phyloP scores from a whole-genome alignment of 2,113 vertebrate species.

The Myxocyprinus asiaticus region DNA sequence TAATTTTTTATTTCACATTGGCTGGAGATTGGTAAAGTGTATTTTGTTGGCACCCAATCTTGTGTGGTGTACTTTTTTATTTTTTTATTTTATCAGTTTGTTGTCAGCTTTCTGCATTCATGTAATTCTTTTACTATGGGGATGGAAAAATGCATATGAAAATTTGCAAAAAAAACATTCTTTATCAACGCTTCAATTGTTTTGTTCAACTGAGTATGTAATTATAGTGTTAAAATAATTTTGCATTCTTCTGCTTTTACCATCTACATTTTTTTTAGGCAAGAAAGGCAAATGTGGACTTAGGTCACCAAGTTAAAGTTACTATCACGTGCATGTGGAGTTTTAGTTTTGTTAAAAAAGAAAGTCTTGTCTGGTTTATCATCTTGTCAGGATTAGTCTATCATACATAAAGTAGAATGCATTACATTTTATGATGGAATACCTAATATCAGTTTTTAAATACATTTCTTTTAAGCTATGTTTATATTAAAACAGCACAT shows the following conservation, averaged over 20 bases:
- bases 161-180: no score
- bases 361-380: not conserved
- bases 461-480: slow-evolving; percentile 19
- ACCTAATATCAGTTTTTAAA: slow-evolving; percentile 8
- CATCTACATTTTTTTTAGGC: not conserved
- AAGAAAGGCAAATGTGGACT: slow-evolving; percentile 13
- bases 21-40: slow-evolving; percentile 13
- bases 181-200: slow-evolving; percentile 49
- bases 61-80: not conserved
- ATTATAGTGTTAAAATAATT: slow-evolving; percentile 41
- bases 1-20: slow-evolving; percentile 1
- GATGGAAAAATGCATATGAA: slow-evolving; percentile 8
- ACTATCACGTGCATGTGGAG: not conserved
- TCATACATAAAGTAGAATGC: slow-evolving; percentile 11
- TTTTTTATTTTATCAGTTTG: slow-evolving; percentile 21
- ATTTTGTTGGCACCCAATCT: not conserved
- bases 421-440: slow-evolving; percentile 6
- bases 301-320: not conserved
- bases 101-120: slow-evolving; percentile 35
- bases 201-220: slow-evolving; percentile 52
- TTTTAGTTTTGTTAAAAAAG: not conserved
- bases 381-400: not conserved
- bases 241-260: slow-evolving; percentile 17
- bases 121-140: slow-evolving; percentile 19
- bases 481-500: slow-evolving; percentile 46